These are phyloP conservation scores for Liparis tanakae DNA, from an alignment of 2,797 vertebrate genomes.

Conservation along the genomic window DNA sequence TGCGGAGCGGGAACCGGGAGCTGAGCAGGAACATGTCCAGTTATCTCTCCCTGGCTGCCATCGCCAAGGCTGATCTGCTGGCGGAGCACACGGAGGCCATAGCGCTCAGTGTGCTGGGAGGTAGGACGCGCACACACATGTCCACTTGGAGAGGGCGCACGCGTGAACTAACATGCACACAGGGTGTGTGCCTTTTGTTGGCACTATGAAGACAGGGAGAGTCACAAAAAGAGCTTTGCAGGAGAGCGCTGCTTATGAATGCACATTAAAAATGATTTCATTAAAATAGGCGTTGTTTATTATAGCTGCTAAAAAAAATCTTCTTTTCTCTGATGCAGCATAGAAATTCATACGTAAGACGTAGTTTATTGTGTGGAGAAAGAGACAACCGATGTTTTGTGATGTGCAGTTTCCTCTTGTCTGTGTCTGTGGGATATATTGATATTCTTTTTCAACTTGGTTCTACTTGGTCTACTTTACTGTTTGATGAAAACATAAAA, in stretches of 20 bases:
- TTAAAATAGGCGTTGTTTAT: slow-evolving; percentile 14
- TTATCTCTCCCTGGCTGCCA: slow-evolving; percentile 93
- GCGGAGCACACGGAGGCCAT: slow-evolving; percentile 91
- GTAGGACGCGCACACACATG: slow-evolving; percentile 75
- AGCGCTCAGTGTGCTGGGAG: slow-evolving; percentile 89
- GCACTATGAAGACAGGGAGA: not conserved
- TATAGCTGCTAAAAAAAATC: slow-evolving; percentile 32
- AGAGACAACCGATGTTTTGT: not conserved
- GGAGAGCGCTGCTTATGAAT: slow-evolving; percentile 16
- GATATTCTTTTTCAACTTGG: not conserved
- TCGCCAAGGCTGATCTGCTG: slow-evolving; percentile 89
- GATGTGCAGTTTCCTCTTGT: slow-evolving; percentile 1
- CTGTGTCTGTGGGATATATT: not conserved
- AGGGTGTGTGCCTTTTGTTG: not conserved
- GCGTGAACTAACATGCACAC: not conserved
- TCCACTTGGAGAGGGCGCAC: not conserved
- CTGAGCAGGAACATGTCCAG: slow-evolving; percentile 96
- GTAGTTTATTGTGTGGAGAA: slow-evolving; percentile 8
- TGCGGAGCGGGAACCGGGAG: slow-evolving; percentile 90
- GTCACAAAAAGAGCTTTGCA: slow-evolving; percentile 3
- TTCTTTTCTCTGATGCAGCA: slow-evolving; percentile 3
- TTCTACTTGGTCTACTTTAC: not conserved
- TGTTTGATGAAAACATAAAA: not conserved
- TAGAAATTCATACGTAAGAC: slow-evolving; percentile 20
- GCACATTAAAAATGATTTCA: not conserved